Percentiles rank a stretch among this genome's conserved stretches.
Conservation (phyloP, 2,888 invertebrate species). For the Harpagoxenus sublaevis region DNA sequence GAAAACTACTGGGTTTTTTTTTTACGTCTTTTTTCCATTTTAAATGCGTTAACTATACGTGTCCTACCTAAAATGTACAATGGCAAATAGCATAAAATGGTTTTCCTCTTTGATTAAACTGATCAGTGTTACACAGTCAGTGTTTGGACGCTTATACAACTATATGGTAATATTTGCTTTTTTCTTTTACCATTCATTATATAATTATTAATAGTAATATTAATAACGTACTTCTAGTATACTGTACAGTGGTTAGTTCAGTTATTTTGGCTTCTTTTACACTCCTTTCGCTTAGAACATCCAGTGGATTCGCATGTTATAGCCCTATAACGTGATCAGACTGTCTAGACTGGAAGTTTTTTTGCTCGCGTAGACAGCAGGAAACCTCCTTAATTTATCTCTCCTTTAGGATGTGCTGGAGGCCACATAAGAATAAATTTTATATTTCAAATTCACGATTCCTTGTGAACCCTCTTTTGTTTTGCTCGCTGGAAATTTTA, state of each 20-base stretch:
- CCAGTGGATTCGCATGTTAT: constrained; percentile 51
- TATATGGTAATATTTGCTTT: constrained; percentile 76
- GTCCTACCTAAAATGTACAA: constrained; percentile 60
- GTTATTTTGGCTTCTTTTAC: constrained; percentile 77
- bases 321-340: constrained; percentile 54
- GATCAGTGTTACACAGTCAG: constrained; percentile 66
- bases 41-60: constrained; percentile 30
- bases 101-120: constrained; percentile 68
- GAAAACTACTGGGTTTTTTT: constrained; percentile 22
- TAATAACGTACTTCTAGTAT: constrained; percentile 84
- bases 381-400: constrained; percentile 29
- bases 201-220: constrained; percentile 82
- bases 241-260: constrained; percentile 85
- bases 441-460: constrained; percentile 38
- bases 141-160: constrained; percentile 67
- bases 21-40: constrained; percentile 15
- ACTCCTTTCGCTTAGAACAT: constrained; percentile 54
- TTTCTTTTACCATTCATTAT: constrained; percentile 77
- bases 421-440: constrained; percentile 46
- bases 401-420: constrained; percentile 19
- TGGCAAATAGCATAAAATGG: constrained; percentile 67
- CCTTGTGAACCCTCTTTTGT: constrained; percentile 44
- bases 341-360: constrained; percentile 49
- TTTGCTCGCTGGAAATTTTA: constrained; percentile 51
- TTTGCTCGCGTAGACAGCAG: constrained; percentile 44